A percentile compares a stretch with the other conserved stretches of the same genome.
Conservation (phyloP, 2,797 vertebrate species). For the Scolopax bukidnonensis region DNA sequence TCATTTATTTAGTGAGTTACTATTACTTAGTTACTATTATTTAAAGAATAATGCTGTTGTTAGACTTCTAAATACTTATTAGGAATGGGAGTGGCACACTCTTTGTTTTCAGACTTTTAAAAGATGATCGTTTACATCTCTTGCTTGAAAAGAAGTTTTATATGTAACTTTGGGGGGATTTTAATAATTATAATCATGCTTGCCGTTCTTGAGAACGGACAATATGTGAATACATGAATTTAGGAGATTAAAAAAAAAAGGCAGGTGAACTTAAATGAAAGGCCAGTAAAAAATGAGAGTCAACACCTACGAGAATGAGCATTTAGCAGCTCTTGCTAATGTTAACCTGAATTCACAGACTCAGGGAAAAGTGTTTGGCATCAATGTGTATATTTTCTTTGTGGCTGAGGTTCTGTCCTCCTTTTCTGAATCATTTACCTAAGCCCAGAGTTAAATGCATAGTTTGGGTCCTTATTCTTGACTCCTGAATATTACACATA, state of each 20-base stretch:
- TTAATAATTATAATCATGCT: background rate
- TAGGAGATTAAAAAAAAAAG: background rate
- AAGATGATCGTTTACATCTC: background rate
- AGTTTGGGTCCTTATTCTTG: background rate
- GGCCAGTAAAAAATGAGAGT: background rate
- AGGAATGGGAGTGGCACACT: background rate
- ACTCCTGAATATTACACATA: background rate
- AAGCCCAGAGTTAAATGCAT: background rate
- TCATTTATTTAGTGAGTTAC: too few species aligned
- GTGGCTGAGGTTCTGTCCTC: background rate
- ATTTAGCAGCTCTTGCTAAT: background rate
- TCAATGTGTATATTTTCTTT: background rate
- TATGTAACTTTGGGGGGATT: background rate
- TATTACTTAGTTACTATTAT: background rate
- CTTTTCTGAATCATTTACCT: background rate
- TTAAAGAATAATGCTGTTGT: background rate
- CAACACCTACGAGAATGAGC: background rate
- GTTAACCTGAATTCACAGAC: background rate
- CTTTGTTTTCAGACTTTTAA: background rate
- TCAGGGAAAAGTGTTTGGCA: background rate
- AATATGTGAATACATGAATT: background rate
- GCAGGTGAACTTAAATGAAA: background rate
- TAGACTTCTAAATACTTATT: background rate
- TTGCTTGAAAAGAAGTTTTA: background rate
- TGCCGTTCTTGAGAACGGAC: background rate